These are phyloP conservation scores for Melinaea menophilus DNA, from an alignment of 2,888 invertebrate genomes.

Conservation along the genomic window DNA sequence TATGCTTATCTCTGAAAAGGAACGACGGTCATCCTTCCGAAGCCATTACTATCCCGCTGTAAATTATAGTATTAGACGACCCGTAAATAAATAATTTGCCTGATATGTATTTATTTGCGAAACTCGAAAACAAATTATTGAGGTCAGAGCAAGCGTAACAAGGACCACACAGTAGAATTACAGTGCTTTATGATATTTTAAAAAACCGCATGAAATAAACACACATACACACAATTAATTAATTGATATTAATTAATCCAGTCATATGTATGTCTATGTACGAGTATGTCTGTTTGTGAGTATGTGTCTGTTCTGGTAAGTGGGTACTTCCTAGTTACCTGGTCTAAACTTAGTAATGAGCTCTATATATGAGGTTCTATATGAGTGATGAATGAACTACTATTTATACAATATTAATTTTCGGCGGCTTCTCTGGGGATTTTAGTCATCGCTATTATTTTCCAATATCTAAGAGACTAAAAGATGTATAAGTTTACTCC, in stretches of 20 bases:
- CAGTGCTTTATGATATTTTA: slow-evolving; percentile 20
- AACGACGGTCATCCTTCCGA: too few relatives aligned
- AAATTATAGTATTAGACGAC: not conserved
- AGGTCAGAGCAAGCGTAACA: slow-evolving; percentile 33
- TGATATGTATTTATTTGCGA: slow-evolving; percentile 17
- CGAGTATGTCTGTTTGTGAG: not conserved
- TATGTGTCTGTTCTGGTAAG: slow-evolving; percentile 9
- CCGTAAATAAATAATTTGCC: not conserved
- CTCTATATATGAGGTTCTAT: slow-evolving; percentile 32
- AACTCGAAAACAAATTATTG: slow-evolving; percentile 30
- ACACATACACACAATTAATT: slow-evolving; percentile 21
- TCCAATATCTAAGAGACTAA: too few relatives aligned
- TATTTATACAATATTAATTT: too few relatives aligned
- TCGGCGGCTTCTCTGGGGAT: too few relatives aligned
- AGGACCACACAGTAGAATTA: slow-evolving; percentile 33
- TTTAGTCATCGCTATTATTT: too few relatives aligned
- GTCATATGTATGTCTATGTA: slow-evolving; percentile 13
- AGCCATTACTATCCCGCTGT: too few relatives aligned
- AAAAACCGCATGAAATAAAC: slow-evolving; percentile 14
- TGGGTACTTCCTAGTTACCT: slow-evolving; percentile 35
- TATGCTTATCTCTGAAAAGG: too few relatives aligned
- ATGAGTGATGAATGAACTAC: not conserved
- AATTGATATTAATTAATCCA: slow-evolving; percentile 19
- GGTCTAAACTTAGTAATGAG: slow-evolving; percentile 41
- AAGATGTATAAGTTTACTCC: too few relatives aligned